A percentile compares a stretch with the other conserved stretches of the same genome.
phyloP scores from a whole-genome alignment of 2,113 vertebrate genomes.

The Lipophrys pholis region DNA sequence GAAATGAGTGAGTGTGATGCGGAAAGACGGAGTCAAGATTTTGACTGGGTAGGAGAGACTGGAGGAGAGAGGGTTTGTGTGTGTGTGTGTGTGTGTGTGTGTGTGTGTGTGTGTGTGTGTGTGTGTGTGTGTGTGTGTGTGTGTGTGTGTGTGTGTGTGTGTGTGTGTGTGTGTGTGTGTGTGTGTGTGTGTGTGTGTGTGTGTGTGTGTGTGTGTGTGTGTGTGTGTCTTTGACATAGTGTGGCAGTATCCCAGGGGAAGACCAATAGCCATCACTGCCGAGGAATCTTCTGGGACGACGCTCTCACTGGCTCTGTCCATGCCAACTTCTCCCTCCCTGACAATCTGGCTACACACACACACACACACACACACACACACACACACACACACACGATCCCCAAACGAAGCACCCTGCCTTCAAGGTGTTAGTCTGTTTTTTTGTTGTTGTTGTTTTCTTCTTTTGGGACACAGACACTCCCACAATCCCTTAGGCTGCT shows the following conservation, averaged over 20 bases:
- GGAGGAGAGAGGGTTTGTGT: slow-evolving; percentile 32
- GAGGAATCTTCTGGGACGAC: too few relatives aligned
- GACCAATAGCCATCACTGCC: too few relatives aligned
- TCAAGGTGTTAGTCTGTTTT: slow-evolving; percentile 28
- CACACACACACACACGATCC: slow-evolving; percentile 27
- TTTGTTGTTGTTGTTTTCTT: neutral
- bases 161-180: too few relatives aligned
- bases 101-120: neutral
- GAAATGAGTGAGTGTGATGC: slow-evolving; percentile 73
- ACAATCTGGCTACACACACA: neutral
- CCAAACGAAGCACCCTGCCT: slow-evolving; percentile 32
- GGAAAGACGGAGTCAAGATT: slow-evolving; percentile 53
- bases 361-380: slow-evolving; percentile 26
- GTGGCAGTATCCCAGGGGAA: too few relatives aligned
- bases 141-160: slow-evolving; percentile 9
- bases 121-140: slow-evolving; percentile 23
- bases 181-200: too few relatives aligned
- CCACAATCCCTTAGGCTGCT: slow-evolving; percentile 25
- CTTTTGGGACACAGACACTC: slow-evolving; percentile 4
- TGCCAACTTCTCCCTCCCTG: too few relatives aligned
- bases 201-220: too few relatives aligned
- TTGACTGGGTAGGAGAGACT: slow-evolving; percentile 30
- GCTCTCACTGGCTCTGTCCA: too few relatives aligned
- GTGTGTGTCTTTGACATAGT: too few relatives aligned
- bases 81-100: slow-evolving; percentile 32